Conservation (phyloP, 2,113 vertebrate genomes). For the Corynorhinus townsendii region DNA sequence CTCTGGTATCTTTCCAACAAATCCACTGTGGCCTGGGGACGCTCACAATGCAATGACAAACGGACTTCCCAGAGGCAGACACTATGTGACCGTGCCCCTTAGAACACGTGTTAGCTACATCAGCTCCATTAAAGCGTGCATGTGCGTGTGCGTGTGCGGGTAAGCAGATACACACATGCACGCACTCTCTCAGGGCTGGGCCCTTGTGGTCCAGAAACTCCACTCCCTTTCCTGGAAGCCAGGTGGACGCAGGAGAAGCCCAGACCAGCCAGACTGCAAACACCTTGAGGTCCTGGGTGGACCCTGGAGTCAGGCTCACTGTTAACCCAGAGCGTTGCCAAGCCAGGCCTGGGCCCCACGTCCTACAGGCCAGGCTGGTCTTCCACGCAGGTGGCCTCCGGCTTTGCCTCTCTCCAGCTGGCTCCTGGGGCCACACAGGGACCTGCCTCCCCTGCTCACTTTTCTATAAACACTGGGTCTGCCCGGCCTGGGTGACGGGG, state of each 20-base stretch:
- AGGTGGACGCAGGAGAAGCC: too few species aligned
- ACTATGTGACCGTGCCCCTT: not conserved
- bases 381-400: not conserved
- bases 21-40: not conserved
- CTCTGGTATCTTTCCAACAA: not conserved
- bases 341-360: not conserved
- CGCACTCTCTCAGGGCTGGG: too few species aligned
- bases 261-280: too few species aligned
- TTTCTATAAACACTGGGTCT: conserved; percentile 78
- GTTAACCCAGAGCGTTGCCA: accelerated
- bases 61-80: not conserved
- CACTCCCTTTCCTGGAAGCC: too few species aligned
- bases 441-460: not conserved
- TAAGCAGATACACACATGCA: too few species aligned
- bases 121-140: not conserved
- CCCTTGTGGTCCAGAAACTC: too few species aligned
- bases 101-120: conserved; percentile 1
- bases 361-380: not conserved
- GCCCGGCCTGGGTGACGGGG: not conserved
- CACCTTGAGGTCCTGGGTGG: too few species aligned
- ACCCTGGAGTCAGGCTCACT: not conserved
- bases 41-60: not conserved
- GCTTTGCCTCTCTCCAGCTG: not conserved
- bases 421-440: not conserved
- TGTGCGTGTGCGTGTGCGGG: too few species aligned